These are phyloP conservation scores for Malthinus flaveolus DNA, from an alignment of 2,888 invertebrate species.

Conservation along the genomic window DNA sequence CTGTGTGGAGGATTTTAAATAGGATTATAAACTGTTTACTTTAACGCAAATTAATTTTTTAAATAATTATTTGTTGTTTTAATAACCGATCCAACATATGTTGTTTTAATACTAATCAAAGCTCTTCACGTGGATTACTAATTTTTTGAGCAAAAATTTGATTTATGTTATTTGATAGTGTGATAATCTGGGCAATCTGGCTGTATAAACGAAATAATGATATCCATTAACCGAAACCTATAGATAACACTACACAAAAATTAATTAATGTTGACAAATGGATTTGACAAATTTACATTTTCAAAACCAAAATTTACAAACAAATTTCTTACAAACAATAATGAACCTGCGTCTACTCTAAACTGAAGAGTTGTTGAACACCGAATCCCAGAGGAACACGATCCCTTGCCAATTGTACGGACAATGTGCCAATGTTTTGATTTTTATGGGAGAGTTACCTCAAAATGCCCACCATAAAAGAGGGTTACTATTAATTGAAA, in stretches of 20 bases:
- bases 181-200: slow-evolving; percentile 22
- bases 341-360: slow-evolving; percentile 12
- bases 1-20: too few species aligned
- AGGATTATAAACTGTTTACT: too few species aligned
- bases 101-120: neutral
- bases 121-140: slow-evolving; percentile 15
- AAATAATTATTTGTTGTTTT: too few species aligned
- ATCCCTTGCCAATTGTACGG: slow-evolving; percentile 22
- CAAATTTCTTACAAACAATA: neutral
- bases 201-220: slow-evolving; percentile 16
- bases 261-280: slow-evolving; percentile 6
- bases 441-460: slow-evolving; percentile 53
- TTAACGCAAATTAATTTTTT: too few species aligned
- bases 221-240: slow-evolving; percentile 8
- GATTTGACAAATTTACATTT: neutral
- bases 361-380: slow-evolving; percentile 3
- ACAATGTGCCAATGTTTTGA: slow-evolving; percentile 49
- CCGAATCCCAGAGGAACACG: slow-evolving; percentile 22
- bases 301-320: slow-evolving; percentile 3
- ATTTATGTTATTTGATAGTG: slow-evolving; percentile 20
- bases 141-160: slow-evolving; percentile 16
- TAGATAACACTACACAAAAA: slow-evolving; percentile 11
- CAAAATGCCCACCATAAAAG: slow-evolving; percentile 35
- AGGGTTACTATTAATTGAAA: slow-evolving; percentile 47
- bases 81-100: too few species aligned